These are phyloP conservation scores for Euzetes globulus DNA, from an alignment of 2,888 invertebrate genomes.

Conservation along the genomic window DNA sequence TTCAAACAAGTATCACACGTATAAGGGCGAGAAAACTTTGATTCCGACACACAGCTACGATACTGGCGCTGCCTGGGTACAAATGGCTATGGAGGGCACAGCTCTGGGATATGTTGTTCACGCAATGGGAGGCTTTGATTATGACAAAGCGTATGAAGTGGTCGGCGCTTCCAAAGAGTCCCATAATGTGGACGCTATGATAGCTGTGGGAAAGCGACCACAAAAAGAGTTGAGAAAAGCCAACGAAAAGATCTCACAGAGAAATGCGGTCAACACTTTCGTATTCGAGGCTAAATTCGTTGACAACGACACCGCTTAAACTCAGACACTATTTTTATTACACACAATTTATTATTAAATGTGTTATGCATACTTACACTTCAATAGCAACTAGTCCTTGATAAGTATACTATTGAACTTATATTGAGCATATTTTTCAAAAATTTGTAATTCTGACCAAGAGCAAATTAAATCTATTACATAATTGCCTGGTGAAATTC, in stretches of 20 bases:
- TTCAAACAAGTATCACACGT: background rate
- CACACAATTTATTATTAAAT: no score
- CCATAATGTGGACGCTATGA: background rate
- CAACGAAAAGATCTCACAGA: background rate
- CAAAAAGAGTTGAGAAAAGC: background rate
- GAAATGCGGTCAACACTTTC: background rate
- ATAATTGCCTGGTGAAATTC: no score
- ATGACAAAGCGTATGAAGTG: background rate
- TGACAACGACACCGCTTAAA: no score
- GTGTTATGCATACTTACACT: no score
- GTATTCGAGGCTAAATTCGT: no score
- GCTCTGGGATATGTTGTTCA: conserved; percentile 26
- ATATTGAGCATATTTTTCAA: no score
- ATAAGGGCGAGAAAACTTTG: conserved; percentile 15
- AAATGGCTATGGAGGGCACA: conserved; percentile 32
- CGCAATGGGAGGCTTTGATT: conserved; percentile 27
- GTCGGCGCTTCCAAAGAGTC: background rate
- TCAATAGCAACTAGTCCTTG: no score
- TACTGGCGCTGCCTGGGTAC: conserved; percentile 26
- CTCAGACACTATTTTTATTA: no score
- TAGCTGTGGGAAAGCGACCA: background rate
- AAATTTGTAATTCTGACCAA: no score
- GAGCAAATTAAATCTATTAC: no score
- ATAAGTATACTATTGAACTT: no score
- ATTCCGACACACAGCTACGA: conserved; percentile 19